Evolutionary conservation across 1,140 invertebrate genomes (phyloP).

Genomic region (Babylonia areolata): DNA sequence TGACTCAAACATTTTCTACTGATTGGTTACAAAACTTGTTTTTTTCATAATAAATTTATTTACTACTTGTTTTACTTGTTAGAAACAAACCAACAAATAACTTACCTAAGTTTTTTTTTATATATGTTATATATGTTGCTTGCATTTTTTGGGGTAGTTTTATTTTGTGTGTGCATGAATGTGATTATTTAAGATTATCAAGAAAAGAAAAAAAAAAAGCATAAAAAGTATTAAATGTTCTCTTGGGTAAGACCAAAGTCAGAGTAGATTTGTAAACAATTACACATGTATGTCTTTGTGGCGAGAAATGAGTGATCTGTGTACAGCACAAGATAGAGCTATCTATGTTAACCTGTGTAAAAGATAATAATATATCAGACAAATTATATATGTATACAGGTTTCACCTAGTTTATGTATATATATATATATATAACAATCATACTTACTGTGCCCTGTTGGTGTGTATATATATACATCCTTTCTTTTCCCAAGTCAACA

Average conservation of each 20-base stretch:
- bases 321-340: neutral
- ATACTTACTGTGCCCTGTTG: neutral
- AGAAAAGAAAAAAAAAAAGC: neutral
- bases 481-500: neutral
- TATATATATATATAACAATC: neutral
- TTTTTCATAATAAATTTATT: neutral
- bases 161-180: neutral
- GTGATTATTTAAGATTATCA: neutral
- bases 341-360: neutral
- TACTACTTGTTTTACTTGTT: neutral
- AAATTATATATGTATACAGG: neutral
- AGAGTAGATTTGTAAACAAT: neutral
- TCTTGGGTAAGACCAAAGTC: neutral
- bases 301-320: neutral
- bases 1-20: slow-evolving; percentile 11
- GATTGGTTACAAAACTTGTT: too few relatives aligned
- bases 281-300: neutral
- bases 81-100: too few relatives aligned
- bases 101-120: neutral
- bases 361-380: neutral
- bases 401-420: slow-evolving; percentile 2
- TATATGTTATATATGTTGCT: neutral
- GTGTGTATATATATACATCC: too few relatives aligned
- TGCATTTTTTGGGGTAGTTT: neutral
- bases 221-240: neutral